These are phyloP conservation scores for Drosophila leontia DNA, from an alignment of 1,140 invertebrate genomes.

Conservation along the genomic window DNA sequence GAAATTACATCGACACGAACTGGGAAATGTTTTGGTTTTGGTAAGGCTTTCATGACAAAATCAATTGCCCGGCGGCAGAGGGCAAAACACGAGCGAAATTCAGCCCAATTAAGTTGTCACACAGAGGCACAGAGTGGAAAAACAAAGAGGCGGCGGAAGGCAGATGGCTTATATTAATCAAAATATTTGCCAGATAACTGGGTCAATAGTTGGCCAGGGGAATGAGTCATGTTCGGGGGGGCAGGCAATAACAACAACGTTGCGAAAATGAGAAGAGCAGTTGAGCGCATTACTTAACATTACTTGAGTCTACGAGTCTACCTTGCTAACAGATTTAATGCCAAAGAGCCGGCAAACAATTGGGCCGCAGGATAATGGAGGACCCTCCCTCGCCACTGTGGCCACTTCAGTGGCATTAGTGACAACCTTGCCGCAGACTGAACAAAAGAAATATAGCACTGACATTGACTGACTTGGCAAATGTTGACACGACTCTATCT, in stretches of 20 bases:
- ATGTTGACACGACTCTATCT: conserved; percentile 29
- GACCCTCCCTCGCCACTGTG: conserved; percentile 1
- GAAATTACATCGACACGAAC: conserved; percentile 25
- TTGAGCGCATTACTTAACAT: conserved; percentile 20
- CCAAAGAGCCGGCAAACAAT: conserved; percentile 25
- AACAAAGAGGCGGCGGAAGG: conserved; percentile 4
- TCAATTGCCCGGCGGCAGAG: conserved; percentile 49
- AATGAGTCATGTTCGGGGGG: conserved; percentile 16
- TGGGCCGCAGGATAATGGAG: conserved; percentile 30
- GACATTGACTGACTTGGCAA: conserved; percentile 36
- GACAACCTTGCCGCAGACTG: conserved; percentile 25
- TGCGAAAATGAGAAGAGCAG: neutral
- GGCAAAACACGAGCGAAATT: conserved; percentile 26
- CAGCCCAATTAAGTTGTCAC: conserved; percentile 55
- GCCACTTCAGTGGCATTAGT: conserved; percentile 25
- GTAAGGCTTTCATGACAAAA: conserved; percentile 54
- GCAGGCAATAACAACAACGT: neutral
- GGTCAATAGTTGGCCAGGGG: conserved; percentile 6
- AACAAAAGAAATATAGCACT: conserved; percentile 42
- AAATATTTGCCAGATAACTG: conserved; percentile 15
- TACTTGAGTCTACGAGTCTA: conserved; percentile 17
- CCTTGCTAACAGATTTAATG: conserved; percentile 13
- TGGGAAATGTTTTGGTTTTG: conserved; percentile 34
- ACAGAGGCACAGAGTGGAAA: conserved; percentile 7
- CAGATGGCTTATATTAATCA: conserved; percentile 7